Percentiles rank a stretch among this genome's conserved stretches.
phyloP scores from a whole-genome alignment of 2,888 invertebrate species.

The Cataglyphis rosenhaueri region DNA sequence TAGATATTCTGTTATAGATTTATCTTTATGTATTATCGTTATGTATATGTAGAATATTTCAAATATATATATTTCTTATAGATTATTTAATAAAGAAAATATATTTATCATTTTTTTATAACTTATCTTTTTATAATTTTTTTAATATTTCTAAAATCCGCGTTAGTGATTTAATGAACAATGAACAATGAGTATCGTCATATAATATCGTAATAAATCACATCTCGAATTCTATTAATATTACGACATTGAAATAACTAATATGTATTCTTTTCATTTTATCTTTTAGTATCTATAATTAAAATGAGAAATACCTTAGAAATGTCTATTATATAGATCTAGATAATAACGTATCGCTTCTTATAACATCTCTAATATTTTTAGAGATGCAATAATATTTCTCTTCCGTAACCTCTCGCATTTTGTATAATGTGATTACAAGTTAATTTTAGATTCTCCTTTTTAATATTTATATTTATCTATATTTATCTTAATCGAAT shows the following conservation, averaged over 20 bases:
- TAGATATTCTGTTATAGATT: not conserved
- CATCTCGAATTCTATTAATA: conserved; percentile 7
- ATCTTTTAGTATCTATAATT: not conserved
- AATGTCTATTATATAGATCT: not conserved
- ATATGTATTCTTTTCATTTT: conserved; percentile 17
- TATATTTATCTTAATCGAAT: not conserved
- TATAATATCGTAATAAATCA: not conserved
- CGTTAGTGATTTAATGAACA: not conserved
- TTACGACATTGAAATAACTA: not conserved
- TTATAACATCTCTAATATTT: conserved; percentile 11
- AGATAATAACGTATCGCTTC: not conserved
- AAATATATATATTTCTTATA: not conserved
- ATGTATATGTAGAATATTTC: not conserved
- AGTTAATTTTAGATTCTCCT: conserved; percentile 3
- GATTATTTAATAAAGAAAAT: not conserved
- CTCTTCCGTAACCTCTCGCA: conserved; percentile 15
- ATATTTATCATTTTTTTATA: not conserved
- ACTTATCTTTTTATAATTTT: conserved; percentile 5
- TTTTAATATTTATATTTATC: too few species aligned
- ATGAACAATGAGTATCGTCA: not conserved
- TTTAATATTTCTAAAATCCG: not conserved
- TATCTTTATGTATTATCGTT: not conserved
- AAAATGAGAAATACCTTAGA: not conserved
- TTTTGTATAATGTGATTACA: conserved; percentile 10
- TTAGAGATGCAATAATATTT: conserved; percentile 7